Base-by-base conservation (phyloP, 2,797 vertebrate genomes). In the Scolopax rusticola region DNA sequence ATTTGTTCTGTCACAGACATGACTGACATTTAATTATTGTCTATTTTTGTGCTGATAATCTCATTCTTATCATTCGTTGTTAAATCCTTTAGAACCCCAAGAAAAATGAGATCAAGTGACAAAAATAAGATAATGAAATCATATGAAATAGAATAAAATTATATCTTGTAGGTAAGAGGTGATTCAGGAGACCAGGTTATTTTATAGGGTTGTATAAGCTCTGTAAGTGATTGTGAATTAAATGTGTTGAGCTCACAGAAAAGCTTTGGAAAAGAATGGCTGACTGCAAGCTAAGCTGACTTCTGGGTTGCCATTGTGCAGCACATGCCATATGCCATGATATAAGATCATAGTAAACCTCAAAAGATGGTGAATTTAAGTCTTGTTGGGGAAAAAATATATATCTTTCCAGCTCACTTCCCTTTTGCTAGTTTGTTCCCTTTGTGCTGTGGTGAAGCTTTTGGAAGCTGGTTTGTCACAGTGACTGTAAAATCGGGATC, bases 21-120 rank as follows among this genome's bases (percentile, higher is more conserved):
- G 98, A 98, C 97, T 98, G 98, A 98, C 98, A 98, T 98, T 98
- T 98, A 98, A 98, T 98, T 98, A 98, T 97, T 98, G 97, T 98
- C 97, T 98, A 94, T 98, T 98, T 98, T 97, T 94, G 96, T 97
- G 95, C 96, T 98, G 97, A 98, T 98, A 98, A 98, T 98, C 98
- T 97, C 95, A 97, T 97, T 98, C 97, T 98, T 98, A 98, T 98
- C 97, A 95, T 96, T 98, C 88, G 81, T 96, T 97, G 97, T 98
- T 98, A 98, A 97, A 98, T 93, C 97, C 97, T 98, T 98, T 97
- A 97, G 97, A 98, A 97, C 90, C 86, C 97, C 97, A 94, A 97
- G 97, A 98, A 98, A 98, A 97, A 97, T 82, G 84, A 98, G 98
- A 98, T 98, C 87, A 84, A 98, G 96, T 98, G 97, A 98, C 97